Percentiles rank a stretch among this genome's conserved stretches.
These are phyloP conservation scores for Philopotamus ludificatus DNA, from an alignment of 1,140 invertebrate species.

Conservation along the genomic window DNA sequence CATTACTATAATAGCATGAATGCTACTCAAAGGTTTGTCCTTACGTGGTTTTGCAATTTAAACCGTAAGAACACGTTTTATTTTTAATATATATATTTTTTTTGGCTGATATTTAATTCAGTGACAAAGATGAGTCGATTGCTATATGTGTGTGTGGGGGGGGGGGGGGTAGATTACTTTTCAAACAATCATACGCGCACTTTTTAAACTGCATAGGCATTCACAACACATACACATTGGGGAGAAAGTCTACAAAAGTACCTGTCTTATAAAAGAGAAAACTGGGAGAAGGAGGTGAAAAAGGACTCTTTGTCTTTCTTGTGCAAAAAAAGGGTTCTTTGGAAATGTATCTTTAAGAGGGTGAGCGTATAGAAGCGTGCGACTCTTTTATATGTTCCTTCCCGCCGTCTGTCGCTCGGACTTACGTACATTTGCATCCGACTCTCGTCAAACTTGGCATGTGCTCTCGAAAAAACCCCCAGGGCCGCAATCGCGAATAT, in stretches of 20 bases:
- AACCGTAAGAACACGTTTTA: neutral
- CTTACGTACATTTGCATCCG: neutral
- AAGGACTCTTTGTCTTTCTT: slow-evolving; percentile 43
- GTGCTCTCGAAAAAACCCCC: too few species aligned
- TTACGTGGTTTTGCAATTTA: neutral
- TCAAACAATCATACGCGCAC: slow-evolving; percentile 39
- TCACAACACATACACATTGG: slow-evolving; percentile 36
- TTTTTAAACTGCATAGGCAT: slow-evolving; percentile 37
- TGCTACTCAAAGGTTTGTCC: slow-evolving; percentile 7
- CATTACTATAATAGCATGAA: slow-evolving; percentile 4
- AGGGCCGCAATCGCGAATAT: too few species aligned
- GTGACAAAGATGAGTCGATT: too few species aligned
- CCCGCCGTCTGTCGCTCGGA: slow-evolving; percentile 33
- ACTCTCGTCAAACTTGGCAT: too few species aligned
- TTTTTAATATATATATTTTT: too few species aligned
- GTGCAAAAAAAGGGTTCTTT: slow-evolving; percentile 41
- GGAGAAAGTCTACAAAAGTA: slow-evolving; percentile 37
- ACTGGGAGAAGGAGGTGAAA: slow-evolving; percentile 36
- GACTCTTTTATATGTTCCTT: slow-evolving; percentile 32
- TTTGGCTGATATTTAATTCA: too few species aligned
- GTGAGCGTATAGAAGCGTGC: slow-evolving; percentile 29
- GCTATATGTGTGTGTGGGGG: too few species aligned
- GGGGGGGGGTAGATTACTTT: too few species aligned
- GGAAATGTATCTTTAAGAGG: slow-evolving; percentile 42
- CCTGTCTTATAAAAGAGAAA: slow-evolving; percentile 39